A percentile compares a stretch with the other conserved stretches of the same genome.
Evolutionary conservation across 2,113 vertebrate genomes (phyloP).

Genomic region (Dromas ardeola): DNA sequence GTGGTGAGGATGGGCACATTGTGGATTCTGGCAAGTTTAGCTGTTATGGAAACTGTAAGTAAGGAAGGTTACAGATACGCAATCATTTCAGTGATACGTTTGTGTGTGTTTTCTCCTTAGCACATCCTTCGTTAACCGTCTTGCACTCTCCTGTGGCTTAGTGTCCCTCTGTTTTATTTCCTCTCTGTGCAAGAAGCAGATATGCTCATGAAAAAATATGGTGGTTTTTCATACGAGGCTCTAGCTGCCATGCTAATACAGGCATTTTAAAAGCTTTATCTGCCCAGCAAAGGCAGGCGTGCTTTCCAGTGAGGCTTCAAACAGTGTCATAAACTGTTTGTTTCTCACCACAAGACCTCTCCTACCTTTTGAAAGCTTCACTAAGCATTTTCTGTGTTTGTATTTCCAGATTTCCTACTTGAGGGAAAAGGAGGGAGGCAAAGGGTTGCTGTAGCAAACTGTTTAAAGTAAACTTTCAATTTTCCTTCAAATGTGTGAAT

Average conservation of each 20-base stretch:
- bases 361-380: neutral
- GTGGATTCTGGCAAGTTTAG: neutral
- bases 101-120: neutral
- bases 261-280: neutral
- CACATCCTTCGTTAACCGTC: neutral
- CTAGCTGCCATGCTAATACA: slow-evolving; percentile 21
- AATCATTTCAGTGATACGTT: neutral
- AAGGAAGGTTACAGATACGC: neutral
- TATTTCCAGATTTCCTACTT: slow-evolving; percentile 2
- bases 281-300: slow-evolving; percentile 19
- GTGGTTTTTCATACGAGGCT: neutral
- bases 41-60: neutral
- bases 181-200: slow-evolving; percentile 12
- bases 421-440: neutral
- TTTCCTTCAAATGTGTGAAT: neutral
- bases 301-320: slow-evolving; percentile 62
- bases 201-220: neutral
- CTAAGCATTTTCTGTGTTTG: neutral
- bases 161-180: neutral
- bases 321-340: slow-evolving; percentile 45
- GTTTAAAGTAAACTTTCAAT: neutral
- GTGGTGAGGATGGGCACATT: neutral
- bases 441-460: neutral
- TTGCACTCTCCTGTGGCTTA: neutral
- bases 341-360: slow-evolving; percentile 27